Conservation (phyloP, 1,140 invertebrate genomes). For the Zaprionus capensis region DNA sequence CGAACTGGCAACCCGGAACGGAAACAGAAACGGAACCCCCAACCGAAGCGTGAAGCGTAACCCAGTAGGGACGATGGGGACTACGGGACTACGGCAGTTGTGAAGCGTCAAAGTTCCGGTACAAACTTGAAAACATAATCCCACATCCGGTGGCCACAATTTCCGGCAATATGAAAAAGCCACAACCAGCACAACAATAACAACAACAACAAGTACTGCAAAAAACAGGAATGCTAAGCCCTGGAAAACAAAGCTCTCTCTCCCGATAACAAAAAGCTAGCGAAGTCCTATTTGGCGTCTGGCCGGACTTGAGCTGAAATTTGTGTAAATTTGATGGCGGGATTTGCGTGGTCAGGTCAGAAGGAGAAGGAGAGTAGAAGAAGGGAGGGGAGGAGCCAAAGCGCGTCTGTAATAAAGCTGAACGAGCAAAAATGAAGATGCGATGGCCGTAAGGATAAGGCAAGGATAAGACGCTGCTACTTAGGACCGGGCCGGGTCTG, state of each 20-base stretch:
- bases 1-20: constrained; percentile 6
- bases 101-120: constrained; percentile 65
- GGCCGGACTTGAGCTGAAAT: constrained; percentile 67
- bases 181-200: constrained; percentile 57
- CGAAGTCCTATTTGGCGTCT: constrained; percentile 48
- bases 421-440: constrained; percentile 77
- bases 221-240: constrained; percentile 49
- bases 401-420: constrained; percentile 60
- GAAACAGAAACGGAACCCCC: constrained; percentile 1
- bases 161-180: constrained; percentile 81
- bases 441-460: constrained; percentile 77
- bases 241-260: constrained; percentile 43
- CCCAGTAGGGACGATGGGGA: constrained; percentile 5
- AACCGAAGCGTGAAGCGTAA: constrained; percentile 29
- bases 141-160: constrained; percentile 77
- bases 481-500: constrained; percentile 34
- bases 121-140: constrained; percentile 81
- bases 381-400: constrained; percentile 7
- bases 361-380: neutral
- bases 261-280: constrained; percentile 60
- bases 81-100: constrained; percentile 39
- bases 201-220: constrained; percentile 1
- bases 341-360: constrained; percentile 58
- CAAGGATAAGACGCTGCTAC: constrained; percentile 48
- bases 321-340: constrained; percentile 78